These are phyloP conservation scores for Oceanodroma leucorhoa DNA, from an alignment of 2,797 vertebrate genomes.

Conservation along the genomic window DNA sequence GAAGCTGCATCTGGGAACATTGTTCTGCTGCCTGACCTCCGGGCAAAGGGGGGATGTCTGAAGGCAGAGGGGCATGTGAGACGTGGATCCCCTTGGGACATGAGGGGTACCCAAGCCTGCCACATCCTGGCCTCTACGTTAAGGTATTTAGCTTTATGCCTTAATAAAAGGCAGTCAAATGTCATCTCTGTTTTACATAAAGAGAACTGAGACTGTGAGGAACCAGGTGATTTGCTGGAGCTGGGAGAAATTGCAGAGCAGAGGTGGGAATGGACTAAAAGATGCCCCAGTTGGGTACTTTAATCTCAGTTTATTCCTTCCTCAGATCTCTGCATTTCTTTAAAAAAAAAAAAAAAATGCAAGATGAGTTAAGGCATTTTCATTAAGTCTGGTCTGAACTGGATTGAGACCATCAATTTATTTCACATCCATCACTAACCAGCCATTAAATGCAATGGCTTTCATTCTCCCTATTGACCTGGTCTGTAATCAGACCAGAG, in stretches of 20 bases:
- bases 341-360: neutral
- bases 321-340: neutral
- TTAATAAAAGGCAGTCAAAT: neutral
- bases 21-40: neutral
- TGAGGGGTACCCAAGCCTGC: neutral
- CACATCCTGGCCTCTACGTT: accelerated
- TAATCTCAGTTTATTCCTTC: neutral
- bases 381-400: neutral
- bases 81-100: neutral
- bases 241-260: neutral
- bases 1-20: neutral
- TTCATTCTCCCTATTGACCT: constrained; percentile 41
- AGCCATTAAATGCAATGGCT: constrained; percentile 34
- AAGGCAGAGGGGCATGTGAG: neutral
- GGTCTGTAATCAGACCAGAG: constrained; percentile 19
- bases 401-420: constrained; percentile 9
- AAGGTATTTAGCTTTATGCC: neutral
- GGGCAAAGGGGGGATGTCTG: neutral
- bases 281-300: neutral
- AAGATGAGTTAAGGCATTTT: neutral
- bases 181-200: neutral
- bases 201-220: neutral
- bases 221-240: neutral
- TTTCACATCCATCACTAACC: constrained; percentile 37
- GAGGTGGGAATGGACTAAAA: neutral